Conservation (phyloP, 2,113 vertebrate species). For the Chloropsis cyanopogon region DNA sequence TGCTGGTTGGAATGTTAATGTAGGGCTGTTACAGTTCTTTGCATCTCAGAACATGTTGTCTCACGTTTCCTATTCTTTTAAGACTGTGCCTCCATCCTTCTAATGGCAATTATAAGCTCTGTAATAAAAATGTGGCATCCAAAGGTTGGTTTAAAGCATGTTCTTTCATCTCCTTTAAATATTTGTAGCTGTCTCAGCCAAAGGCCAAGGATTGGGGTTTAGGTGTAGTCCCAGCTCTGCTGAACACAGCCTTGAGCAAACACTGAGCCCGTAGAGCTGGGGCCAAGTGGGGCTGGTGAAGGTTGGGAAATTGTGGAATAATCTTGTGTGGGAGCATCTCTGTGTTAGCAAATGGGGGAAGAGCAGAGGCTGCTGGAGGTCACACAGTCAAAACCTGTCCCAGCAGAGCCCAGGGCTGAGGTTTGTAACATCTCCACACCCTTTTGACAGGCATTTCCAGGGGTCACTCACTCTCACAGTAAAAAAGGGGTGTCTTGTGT, state of each 20-base stretch:
- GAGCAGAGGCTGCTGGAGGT: not conserved
- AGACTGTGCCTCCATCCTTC: conserved; percentile 51
- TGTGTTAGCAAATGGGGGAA: fast-evolving
- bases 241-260: not conserved
- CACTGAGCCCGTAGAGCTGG: not conserved
- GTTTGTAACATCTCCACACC: not conserved
- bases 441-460: not conserved
- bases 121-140: conserved; percentile 44
- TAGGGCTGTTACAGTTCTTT: conserved; percentile 27
- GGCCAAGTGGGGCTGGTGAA: not conserved
- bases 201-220: not conserved
- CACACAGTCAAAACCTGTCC: not conserved
- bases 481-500: fast-evolving
- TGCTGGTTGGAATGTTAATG: conserved; percentile 11
- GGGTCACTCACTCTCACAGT: too few relatives aligned
- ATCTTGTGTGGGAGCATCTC: fast-evolving
- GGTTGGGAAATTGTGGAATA: not conserved
- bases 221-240: not conserved
- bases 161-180: not conserved
- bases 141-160: not conserved
- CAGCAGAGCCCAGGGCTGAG: not conserved
- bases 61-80: conserved; percentile 3
- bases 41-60: not conserved
- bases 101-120: conserved; percentile 17
- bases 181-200: not conserved